These are phyloP conservation scores for Cardiocondyla obscurior DNA, from an alignment of 1,140 invertebrate genomes.

Conservation along the genomic window DNA sequence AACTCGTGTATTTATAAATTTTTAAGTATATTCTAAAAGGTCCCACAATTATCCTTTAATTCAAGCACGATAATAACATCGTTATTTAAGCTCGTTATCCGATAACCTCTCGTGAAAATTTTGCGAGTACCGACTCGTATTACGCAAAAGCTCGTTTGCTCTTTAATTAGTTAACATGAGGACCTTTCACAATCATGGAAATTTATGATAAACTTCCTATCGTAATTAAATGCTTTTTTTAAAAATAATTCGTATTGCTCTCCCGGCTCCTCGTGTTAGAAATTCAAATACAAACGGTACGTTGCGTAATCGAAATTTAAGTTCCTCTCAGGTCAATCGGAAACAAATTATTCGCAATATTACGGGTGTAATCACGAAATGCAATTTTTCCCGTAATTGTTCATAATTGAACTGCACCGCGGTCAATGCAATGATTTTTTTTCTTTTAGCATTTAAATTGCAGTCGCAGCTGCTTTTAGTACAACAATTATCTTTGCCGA, in stretches of 20 bases:
- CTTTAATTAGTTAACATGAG: slow-evolving; percentile 32
- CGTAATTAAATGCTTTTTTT: background rate
- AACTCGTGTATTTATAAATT: background rate
- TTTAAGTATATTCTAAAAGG: background rate
- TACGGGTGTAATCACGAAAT: slow-evolving; percentile 47
- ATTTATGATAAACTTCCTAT: slow-evolving; percentile 31
- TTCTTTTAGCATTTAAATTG: slow-evolving; percentile 39
- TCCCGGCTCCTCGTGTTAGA: background rate
- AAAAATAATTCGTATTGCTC: background rate
- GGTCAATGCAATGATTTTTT: slow-evolving; percentile 24
- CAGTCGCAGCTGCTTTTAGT: background rate
- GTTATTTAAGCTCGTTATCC: slow-evolving; percentile 2
- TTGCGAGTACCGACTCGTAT: background rate
- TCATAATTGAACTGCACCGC: slow-evolving; percentile 40
- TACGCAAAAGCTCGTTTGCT: background rate
- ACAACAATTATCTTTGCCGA: slow-evolving; percentile 34
- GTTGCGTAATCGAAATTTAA: slow-evolving; percentile 5
- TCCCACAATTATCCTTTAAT: background rate
- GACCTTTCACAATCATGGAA: background rate
- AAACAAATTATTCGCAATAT: slow-evolving; percentile 62
- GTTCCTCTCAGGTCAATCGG: slow-evolving; percentile 24
- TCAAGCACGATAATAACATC: background rate
- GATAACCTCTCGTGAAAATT: background rate
- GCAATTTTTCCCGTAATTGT: slow-evolving; percentile 52
- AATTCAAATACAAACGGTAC: slow-evolving; percentile 12